Conservation (phyloP, 2,888 invertebrate species). For the Cataglyphis cursor region DNA sequence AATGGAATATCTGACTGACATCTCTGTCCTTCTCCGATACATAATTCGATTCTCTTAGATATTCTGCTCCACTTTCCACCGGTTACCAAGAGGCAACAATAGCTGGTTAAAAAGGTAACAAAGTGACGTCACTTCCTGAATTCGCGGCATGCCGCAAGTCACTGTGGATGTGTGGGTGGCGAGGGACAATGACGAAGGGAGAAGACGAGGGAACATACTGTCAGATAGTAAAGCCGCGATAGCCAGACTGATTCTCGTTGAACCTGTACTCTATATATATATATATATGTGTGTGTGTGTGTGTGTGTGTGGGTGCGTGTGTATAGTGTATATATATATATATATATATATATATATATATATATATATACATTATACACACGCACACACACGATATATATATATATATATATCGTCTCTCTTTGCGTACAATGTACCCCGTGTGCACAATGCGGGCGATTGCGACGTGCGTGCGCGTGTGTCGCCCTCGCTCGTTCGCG, state of each 20-base stretch:
- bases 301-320: too few species aligned
- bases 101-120: constrained; percentile 37
- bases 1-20: background rate
- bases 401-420: constrained; percentile 6
- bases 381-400: too few species aligned
- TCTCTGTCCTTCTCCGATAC: background rate
- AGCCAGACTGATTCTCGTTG: constrained; percentile 58
- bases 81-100: background rate
- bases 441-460: constrained; percentile 63
- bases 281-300: background rate
- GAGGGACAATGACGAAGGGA: constrained; percentile 77
- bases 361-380: background rate
- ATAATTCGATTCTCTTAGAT: constrained; percentile 25
- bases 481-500: constrained; percentile 23
- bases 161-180: constrained; percentile 18
- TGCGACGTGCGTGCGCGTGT: constrained; percentile 44
- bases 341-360: background rate
- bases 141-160: constrained; percentile 23
- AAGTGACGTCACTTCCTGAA: constrained; percentile 41
- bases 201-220: constrained; percentile 77
- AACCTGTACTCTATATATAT: constrained; percentile 31
- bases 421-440: constrained; percentile 52
- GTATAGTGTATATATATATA: background rate
- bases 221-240: constrained; percentile 78
- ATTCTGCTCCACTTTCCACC: constrained; percentile 29